Percentiles rank a stretch among this genome's conserved stretches.
phyloP scores from a whole-genome alignment of 2,797 vertebrate genomes.

The Balearica regulorum region DNA sequence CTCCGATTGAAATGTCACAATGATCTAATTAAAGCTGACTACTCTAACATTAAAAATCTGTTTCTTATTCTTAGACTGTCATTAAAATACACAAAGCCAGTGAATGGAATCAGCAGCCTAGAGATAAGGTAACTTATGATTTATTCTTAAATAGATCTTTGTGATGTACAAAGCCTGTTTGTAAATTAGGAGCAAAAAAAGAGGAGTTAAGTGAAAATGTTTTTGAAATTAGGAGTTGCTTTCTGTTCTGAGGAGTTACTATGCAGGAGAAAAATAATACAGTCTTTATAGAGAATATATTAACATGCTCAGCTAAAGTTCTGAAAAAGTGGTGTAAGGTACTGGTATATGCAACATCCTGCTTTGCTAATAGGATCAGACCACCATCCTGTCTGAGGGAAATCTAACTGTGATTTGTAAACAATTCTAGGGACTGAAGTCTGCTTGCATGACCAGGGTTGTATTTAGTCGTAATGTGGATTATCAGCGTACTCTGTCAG shows the following conservation, averaged over 20 bases:
- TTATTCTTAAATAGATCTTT: background rate
- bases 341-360: background rate
- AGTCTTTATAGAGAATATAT: background rate
- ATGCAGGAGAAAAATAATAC: background rate
- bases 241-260: background rate
- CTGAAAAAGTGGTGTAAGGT: background rate
- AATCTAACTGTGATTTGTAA: background rate
- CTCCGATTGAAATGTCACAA: conserved; percentile 10
- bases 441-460: background rate
- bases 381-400: background rate
- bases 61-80: conserved; percentile 65
- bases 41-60: conserved; percentile 48
- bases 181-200: background rate
- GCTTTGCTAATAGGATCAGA: background rate
- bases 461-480: background rate
- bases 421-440: background rate
- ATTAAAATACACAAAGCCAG: conserved; percentile 59
- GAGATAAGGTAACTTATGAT: conserved; percentile 68
- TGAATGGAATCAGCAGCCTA: conserved; percentile 48
- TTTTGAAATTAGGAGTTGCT: background rate
- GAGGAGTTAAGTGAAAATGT: background rate
- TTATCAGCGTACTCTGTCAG: background rate
- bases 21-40: conserved; percentile 48
- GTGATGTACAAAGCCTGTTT: background rate
- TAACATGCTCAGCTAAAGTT: background rate